Evolutionary conservation across 2,113 vertebrate genomes (phyloP).

Genomic region (Setophaga petechia): DNA sequence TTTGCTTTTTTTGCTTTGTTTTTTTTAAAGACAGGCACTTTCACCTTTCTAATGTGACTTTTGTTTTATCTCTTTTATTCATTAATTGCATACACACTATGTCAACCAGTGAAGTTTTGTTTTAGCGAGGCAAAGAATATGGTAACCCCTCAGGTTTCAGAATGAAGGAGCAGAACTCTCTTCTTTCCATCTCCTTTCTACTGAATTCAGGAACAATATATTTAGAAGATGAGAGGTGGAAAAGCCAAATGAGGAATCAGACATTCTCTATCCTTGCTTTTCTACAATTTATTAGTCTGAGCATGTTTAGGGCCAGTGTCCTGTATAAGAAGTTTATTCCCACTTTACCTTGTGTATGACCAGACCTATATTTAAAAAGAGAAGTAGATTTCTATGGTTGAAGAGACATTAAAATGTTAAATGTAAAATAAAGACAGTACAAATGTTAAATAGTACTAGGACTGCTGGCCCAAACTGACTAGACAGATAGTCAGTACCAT

Average conservation of each 20-base stretch:
- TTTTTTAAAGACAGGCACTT: not conserved
- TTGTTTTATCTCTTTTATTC: not conserved
- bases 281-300: not conserved
- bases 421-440: not conserved
- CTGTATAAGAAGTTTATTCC: not conserved
- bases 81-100: not conserved
- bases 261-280: not conserved
- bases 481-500: not conserved
- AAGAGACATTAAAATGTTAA: not conserved
- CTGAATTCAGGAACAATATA: not conserved
- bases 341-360: not conserved
- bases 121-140: not conserved
- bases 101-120: rapidly evolving
- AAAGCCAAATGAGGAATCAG: not conserved
- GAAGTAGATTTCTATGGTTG: not conserved
- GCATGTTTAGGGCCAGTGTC: not conserved
- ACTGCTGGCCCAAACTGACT: not conserved
- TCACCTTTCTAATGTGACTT: not conserved
- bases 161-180: not conserved
- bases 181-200: not conserved
- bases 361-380: not conserved
- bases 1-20: not conserved
- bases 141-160: not conserved
- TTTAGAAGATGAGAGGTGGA: not conserved
- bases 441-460: not conserved